A percentile compares a stretch with the other conserved stretches of the same genome.
Evolutionary conservation across 2,113 vertebrate genomes (phyloP).

Genomic region (Hepsetus odoe): DNA sequence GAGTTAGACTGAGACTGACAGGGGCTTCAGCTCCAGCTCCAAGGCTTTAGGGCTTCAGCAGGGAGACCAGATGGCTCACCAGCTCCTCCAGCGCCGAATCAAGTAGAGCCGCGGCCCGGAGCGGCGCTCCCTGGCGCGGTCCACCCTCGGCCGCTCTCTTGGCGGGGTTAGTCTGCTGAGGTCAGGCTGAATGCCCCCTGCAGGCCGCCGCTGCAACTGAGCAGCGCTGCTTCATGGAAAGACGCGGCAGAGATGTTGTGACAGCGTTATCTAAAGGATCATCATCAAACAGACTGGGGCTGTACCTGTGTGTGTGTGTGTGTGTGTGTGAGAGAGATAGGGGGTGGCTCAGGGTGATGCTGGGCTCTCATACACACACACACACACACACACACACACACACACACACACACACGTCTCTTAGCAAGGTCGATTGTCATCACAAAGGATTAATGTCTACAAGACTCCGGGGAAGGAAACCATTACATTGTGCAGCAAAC

Average conservation of each 20-base stretch:
- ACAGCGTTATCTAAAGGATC: constrained; percentile 75
- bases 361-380: constrained; percentile 35
- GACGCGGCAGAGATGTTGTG: constrained; percentile 73
- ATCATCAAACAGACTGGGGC: constrained; percentile 73
- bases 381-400: constrained; percentile 37
- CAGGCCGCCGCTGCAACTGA: constrained; percentile 60
- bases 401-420: constrained; percentile 60
- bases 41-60: constrained; percentile 50
- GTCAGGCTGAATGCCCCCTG: constrained; percentile 41
- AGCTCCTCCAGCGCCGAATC: constrained; percentile 35
- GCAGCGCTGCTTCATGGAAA: constrained; percentile 72
- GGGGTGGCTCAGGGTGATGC: constrained; percentile 65
- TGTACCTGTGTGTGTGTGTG: constrained; percentile 41
- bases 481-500: constrained; percentile 73
- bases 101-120: constrained; percentile 62
- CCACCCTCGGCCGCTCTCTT: constrained; percentile 75
- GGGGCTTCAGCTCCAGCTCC: constrained; percentile 4
- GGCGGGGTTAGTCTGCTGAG: constrained; percentile 66
- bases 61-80: constrained; percentile 74
- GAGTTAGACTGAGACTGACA: background rate
- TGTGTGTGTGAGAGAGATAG: constrained; percentile 63
- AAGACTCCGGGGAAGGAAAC: constrained; percentile 76
- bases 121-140: constrained; percentile 66
- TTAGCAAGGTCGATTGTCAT: constrained; percentile 81
- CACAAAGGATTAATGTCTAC: constrained; percentile 81